phyloP scores from a whole-genome alignment of 2,113 vertebrate species.

The Synodontis membranacea region DNA sequence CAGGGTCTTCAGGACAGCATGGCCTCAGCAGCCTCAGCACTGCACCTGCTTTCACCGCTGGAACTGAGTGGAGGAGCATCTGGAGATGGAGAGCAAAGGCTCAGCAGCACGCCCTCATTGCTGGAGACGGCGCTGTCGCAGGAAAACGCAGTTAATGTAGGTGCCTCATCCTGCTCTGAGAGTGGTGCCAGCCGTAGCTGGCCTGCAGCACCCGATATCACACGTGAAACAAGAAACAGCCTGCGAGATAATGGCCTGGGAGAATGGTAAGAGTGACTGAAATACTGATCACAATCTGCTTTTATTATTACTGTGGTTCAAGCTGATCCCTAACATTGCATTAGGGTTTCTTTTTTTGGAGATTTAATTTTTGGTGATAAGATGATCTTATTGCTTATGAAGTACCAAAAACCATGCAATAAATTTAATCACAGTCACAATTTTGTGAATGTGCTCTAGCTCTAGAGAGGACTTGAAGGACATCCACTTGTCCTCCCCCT shows the following conservation, averaged over 20 bases:
- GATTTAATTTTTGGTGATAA: not conserved
- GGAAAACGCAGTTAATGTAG: conserved; percentile 73
- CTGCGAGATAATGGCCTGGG: conserved; percentile 72
- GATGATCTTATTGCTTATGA: not conserved
- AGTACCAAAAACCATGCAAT: not conserved
- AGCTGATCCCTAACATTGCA: not conserved
- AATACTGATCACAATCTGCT: not conserved
- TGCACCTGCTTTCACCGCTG: conserved; percentile 86
- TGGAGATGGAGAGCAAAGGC: conserved; percentile 75
- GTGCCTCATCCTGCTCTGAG: conserved; percentile 69
- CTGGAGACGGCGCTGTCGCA: conserved; percentile 86
- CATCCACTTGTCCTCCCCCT: conserved; percentile 84
- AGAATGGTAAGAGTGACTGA: conserved; percentile 66
- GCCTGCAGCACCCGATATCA: conserved; percentile 96
- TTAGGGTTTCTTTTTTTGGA: not conserved
- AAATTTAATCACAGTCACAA: not conserved
- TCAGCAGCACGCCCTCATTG: conserved; percentile 81
- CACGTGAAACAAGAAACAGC: conserved; percentile 91
- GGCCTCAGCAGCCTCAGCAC: conserved; percentile 89
- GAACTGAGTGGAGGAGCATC: conserved; percentile 76
- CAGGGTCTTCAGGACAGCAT: conserved; percentile 83
- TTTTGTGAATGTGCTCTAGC: conserved; percentile 62
- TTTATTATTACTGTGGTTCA: not conserved
- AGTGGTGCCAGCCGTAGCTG: conserved; percentile 79
- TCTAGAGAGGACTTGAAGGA: conserved; percentile 89